These are phyloP conservation scores for Nomia melanderi DNA, from an alignment of 1,140 invertebrate species.

Conservation along the genomic window DNA sequence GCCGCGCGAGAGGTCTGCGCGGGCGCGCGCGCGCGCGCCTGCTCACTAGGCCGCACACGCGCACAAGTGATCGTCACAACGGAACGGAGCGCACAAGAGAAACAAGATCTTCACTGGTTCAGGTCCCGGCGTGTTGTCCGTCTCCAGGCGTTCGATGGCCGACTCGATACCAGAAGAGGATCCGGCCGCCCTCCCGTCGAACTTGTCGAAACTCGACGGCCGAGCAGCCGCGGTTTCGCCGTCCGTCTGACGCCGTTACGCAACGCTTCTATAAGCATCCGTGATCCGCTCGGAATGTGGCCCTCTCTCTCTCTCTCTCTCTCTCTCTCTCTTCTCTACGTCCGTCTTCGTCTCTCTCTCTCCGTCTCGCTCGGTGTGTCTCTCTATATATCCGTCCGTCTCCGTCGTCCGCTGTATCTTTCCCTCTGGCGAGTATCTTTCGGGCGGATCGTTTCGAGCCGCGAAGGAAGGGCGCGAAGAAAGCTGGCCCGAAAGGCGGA, in stretches of 20 bases:
- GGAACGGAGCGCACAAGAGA: too few relatives aligned
- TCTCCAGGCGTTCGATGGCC: neutral
- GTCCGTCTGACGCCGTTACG: slow-evolving; percentile 76
- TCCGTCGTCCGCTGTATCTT: too few relatives aligned
- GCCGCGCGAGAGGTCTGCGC: too few relatives aligned
- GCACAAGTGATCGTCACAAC: too few relatives aligned
- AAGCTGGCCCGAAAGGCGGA: too few relatives aligned
- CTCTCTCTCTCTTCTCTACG: slow-evolving; percentile 27
- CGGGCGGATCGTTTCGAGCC: too few relatives aligned
- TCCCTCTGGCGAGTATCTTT: too few relatives aligned
- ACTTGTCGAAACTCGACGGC: slow-evolving; percentile 57
- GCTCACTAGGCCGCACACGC: too few relatives aligned
- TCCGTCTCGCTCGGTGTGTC: slow-evolving; percentile 4
- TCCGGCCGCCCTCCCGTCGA: slow-evolving; percentile 39
- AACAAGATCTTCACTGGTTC: too few relatives aligned
- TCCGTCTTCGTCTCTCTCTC: neutral
- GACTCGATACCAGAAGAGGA: slow-evolving; percentile 12
- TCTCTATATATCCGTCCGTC: too few relatives aligned
- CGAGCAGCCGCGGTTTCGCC: slow-evolving; percentile 58
- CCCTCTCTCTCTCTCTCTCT: slow-evolving; percentile 53
- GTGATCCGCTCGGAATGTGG: slow-evolving; percentile 79
- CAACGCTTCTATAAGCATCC: slow-evolving; percentile 81
- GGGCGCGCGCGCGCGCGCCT: too few relatives aligned
- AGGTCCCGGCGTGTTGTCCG: neutral
- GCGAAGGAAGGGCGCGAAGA: too few relatives aligned